These are phyloP conservation scores for Sinocyclocheilus maitianheensis DNA, from an alignment of 2,113 vertebrate species.

Conservation along the genomic window DNA sequence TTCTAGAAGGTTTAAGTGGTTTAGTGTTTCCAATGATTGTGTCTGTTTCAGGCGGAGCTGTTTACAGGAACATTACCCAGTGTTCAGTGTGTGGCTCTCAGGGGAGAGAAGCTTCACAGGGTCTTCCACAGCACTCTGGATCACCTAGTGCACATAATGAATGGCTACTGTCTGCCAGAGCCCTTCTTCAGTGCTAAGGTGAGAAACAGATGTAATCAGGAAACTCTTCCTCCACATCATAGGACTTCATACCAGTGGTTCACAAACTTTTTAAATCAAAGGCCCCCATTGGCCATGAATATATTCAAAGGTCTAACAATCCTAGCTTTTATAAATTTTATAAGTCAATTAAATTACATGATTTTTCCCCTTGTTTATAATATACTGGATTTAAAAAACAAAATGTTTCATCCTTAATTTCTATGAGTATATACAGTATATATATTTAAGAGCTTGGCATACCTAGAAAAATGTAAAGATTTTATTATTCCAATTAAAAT, in stretches of 20 bases:
- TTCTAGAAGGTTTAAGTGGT: not conserved
- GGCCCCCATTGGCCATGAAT: not conserved
- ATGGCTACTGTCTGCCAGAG: constrained; percentile 94
- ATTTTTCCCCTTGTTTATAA: no score
- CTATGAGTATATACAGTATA: no score
- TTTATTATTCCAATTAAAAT: no score
- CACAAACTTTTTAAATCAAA: not conserved
- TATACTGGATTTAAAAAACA: no score
- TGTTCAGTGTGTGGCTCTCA: constrained; percentile 89
- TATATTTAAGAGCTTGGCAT: no score
- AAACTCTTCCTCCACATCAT: not conserved
- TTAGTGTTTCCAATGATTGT: not conserved
- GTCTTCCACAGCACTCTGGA: constrained; percentile 97
- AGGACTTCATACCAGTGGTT: not conserved
- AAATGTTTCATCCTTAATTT: no score
- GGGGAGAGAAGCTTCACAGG: constrained; percentile 94
- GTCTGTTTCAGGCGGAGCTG: constrained; percentile 84
- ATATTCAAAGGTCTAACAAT: not conserved
- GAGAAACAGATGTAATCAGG: constrained; percentile 33
- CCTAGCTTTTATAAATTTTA: not conserved
- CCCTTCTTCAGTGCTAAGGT: constrained; percentile 93
- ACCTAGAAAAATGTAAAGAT: no score
- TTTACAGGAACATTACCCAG: constrained; percentile 82
- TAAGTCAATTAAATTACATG: no score
- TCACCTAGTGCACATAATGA: constrained; percentile 95